Evolutionary conservation across 2,113 vertebrate species (phyloP).

Genomic region (Butastur rufipennis): DNA sequence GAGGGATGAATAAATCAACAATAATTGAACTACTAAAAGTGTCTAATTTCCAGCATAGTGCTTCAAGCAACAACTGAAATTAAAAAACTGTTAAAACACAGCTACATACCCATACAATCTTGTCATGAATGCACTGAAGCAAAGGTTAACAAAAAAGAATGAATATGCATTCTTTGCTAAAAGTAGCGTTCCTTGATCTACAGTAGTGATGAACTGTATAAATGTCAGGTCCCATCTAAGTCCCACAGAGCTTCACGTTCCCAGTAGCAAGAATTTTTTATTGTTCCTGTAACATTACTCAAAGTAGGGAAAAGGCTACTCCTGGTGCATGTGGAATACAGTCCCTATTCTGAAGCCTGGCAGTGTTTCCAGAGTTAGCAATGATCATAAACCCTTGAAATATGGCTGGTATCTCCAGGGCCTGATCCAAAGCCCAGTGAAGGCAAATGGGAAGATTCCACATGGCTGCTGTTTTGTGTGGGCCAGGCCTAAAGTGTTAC

Average conservation of each 20-base stretch:
- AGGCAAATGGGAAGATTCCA: not conserved
- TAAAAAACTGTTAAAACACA: constrained; percentile 67
- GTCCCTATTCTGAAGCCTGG: not conserved
- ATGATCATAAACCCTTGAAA: constrained; percentile 2
- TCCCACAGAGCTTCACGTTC: not conserved
- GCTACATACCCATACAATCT: constrained; percentile 52
- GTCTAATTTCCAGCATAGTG: constrained; percentile 67
- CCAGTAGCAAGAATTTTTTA: not conserved
- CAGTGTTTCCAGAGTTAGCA: not conserved
- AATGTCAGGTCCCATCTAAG: constrained; percentile 14
- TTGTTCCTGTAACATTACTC: constrained; percentile 9
- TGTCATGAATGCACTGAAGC: constrained; percentile 63
- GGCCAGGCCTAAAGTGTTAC: not conserved
- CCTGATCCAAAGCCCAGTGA: not conserved
- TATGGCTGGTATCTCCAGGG: not conserved
- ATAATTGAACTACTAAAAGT: constrained; percentile 70
- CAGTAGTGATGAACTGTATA: constrained; percentile 6
- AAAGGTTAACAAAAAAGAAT: constrained; percentile 67
- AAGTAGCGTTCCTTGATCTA: not conserved
- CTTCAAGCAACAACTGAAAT: constrained; percentile 71
- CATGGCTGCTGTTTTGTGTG: not conserved
- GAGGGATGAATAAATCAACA: constrained; percentile 64
- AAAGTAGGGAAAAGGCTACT: constrained; percentile 2
- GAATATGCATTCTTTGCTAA: constrained; percentile 32
- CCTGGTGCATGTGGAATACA: not conserved